Evolutionary conservation across 2,797 vertebrate genomes (phyloP), one percentile per base, ranked within the genome.

Genomic region (Myripristis jacobus): DNA sequence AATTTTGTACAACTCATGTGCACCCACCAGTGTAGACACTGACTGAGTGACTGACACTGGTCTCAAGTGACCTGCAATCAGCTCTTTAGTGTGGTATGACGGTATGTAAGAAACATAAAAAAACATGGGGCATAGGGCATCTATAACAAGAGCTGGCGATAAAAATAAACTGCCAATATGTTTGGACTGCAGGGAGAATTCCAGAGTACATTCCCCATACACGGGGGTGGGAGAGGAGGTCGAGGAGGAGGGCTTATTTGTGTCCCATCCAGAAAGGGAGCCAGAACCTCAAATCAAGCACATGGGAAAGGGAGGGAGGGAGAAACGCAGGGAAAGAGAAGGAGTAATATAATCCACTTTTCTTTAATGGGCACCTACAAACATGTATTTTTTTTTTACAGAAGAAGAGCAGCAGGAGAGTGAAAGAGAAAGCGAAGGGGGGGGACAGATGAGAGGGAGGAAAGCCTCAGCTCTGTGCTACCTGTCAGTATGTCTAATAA

Each of bases 121-220:
- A 73, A 87, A 87, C 81, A 82, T 0, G 63, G 80, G 69, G 54
- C 73, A 57, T 62, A 38, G 79, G 77, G 69, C 88, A 70, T 88
- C 87, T 91, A 91, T 88, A 92, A 92, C 83, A 59, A 87, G 85
- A 85, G 56, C 9, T 19, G 5, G 50, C 24, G 85, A 72, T 91
- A 93, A 90, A 93, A 94, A 93, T 94, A 94, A 90, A 82, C 87
- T 54, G 70, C 51, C 75, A 88, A 87, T 85, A 94, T 93, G 92
- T 84, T 68, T 75, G 89, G 92, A 89, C 85, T 74, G 84, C 60
- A 18, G 70, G 16, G 77, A 81, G 82, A 83, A 93, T 92, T 92
- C 90, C 87, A 82, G 87, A 91, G 88, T 89, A 87, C 88, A 91
- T 93, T 92, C 90, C 86, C 73, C 79, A 70, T 82, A 84, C 56